Base-by-base conservation (phyloP, 2,797 vertebrate genomes). In the Acanthurus leucopareius region DNA sequence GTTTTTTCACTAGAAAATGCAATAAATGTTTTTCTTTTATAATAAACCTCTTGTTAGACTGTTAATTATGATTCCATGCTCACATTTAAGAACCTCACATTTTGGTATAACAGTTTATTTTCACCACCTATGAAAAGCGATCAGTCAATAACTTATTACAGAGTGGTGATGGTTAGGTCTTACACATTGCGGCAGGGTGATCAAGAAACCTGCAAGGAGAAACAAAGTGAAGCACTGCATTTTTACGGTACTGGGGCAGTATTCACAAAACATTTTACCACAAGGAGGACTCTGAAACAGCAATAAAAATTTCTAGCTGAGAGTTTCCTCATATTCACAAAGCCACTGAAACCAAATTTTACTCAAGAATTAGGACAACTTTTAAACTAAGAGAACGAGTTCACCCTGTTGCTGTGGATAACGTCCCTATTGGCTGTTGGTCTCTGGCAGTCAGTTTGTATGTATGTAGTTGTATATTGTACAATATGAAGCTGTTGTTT, bases 81-180 rank as follows among this genome's bases (percentile, higher is more conserved):
- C 69, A 69, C 68, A 83, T 58, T 10, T 68, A 83, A 81, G 16
- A 81, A 35, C 52, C 54, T 72, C 51, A 68, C 38, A 17, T 71
- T 84, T 91, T 90, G 80, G 78, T 93, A 89, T 87, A 92, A 91
- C 87, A 77, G 82, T 92, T 94, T 93, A 93, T 93, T 94, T 92
- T 87, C 89, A 94, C 90, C 82, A 92, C 85, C 91, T 94, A 95
- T 94, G 95, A 96, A 95, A 96, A 96, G 95, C 95, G 93, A 96
- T 96, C 96, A 95, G 85, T 96, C 93, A 96, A 96, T 95, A 95
- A 95, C 83, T 94, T 95, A 94, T 88, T 92, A 94, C 91, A 93
- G 90, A 94, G 89, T 86, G 85, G 82, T 56, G 69, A 85, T 69
- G 69, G 73, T 84, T 74, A 69, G 53, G 92, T 93, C 94, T 93